Base-by-base conservation (phyloP, 2,888 invertebrate genomes). In the Sabatieria punctata region DNA sequence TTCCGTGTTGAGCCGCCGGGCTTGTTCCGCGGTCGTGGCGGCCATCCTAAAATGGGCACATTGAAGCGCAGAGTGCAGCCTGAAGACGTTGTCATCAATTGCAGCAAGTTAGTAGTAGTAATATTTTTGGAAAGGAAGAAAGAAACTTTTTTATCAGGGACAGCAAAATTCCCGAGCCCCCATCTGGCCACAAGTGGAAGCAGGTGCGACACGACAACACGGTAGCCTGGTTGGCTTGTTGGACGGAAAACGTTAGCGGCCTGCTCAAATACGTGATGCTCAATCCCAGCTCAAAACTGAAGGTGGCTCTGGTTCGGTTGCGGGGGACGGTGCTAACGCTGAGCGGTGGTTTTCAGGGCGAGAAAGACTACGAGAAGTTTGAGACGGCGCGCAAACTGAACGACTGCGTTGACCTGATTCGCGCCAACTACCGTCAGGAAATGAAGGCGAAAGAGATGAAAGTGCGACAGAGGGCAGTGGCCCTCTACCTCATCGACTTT, bases 31-130 rank as follows among this genome's bases (percentile, higher is more conserved):
- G 91, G 95, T 19, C 79, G 97, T 51, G 97, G 97, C 25, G 93
- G 93, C 60, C 97, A 97, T 74, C 97, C 97, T 0, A 97, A 97
- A 68, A 95, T 95, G 88, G 97, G 97, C 22, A 88, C 83, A 79
- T 72, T 95, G 49, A 99, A 99, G 67, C 77, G 74, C 52, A 76
- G 97, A 37, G 81, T 91, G 0, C 69, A 76, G 65, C 89, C 97
- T 0, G 85, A 88, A 68, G 91, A 99, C 71, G 85, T 99, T 2
- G 79, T 88, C 43, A 95, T 99, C 46, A 99, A 99, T 68, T 97
- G 95, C 66, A 83, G 86, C 60, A 91, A 86, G 72, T 82, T 80
- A 62, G 82, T n/a, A n/a, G n/a, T n/a, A n/a, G n/a, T n/a, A n/a
- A n/a, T n/a, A n/a, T n/a, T n/a, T n/a, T n/a, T n/a, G n/a, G n/a